phyloP scores from a whole-genome alignment of 2,113 vertebrate species.

The Bucco capensis region DNA sequence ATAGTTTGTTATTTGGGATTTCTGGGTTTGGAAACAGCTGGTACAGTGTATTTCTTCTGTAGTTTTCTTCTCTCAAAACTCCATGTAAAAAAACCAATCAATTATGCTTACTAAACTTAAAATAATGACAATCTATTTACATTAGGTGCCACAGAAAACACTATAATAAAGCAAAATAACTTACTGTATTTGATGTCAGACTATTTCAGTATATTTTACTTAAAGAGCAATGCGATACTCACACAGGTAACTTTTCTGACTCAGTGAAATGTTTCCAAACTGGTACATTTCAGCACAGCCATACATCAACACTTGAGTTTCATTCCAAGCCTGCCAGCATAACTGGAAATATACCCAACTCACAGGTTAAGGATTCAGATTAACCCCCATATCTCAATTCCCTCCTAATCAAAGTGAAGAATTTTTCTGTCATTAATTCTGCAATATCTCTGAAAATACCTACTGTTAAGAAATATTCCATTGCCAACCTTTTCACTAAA shows the following conservation, averaged over 20 bases:
- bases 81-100: not conserved
- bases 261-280: not conserved
- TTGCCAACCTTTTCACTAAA: not conserved
- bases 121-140: not conserved
- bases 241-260: not conserved
- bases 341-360: not conserved
- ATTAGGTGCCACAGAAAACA: not conserved
- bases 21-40: slow-evolving; percentile 27
- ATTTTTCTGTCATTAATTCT: not conserved
- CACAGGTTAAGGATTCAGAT: not conserved
- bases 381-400: not conserved
- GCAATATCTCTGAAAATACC: not conserved
- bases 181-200: not conserved
- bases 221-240: not conserved
- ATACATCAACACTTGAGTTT: not conserved
- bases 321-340: not conserved
- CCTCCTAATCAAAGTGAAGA: not conserved
- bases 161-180: not conserved
- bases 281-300: not conserved
- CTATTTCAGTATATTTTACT: not conserved
- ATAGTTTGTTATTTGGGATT: not conserved
- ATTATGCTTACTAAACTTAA: not conserved
- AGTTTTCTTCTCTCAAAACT: not conserved
- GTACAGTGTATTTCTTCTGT: not conserved
- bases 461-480: not conserved